Evolutionary conservation across 2,888 invertebrate genomes (phyloP), one percentile per base, ranked within the genome.

Genomic region (Diachrysia chrysitis): DNA sequence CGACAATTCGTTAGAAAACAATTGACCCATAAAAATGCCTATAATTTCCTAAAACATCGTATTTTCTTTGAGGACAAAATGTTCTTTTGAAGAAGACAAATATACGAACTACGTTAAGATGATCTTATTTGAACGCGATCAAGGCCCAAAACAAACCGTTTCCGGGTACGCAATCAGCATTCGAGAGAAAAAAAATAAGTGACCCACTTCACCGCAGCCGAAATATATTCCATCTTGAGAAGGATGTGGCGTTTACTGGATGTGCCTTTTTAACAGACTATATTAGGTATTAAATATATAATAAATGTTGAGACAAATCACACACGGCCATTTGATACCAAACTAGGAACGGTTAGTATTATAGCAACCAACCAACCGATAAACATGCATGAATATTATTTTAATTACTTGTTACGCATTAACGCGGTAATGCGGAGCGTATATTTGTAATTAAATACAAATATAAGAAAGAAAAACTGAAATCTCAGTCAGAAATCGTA

Each of bases 91-190:
- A 35, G 25, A 57, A 57, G 21, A 35, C 17, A 62, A 57, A 64
- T 56, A 58, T 53, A 48, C 12, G 57, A 23, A 64, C 54, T 54
- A 55, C 23, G 29, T 14, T 32, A 42, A 46, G 37, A 54, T 56
- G 48, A 51, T 21, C 32, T 56, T 55, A 65, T 58, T 55, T 70
- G 51, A 55, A 63, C 55, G 25, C 65, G 67, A 76, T 69, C 64
- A 73, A 60, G 53, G 56, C 55, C 73, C 51, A 71, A 78, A 80
- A 75, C 62, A 79, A 70, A 80, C 73, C 37, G 58, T 66, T 74
- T 77, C 66, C 77, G 65, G 62, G 37, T 68, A 66, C 68, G 61
- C 61, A 79, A 81, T 72, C 80, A 81, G 59, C 59, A 69, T 72
- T 71, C 55, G 58, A 61, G 59, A 56, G 72, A 78, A 46, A 42